These are phyloP conservation scores for Litoditis marina DNA, from an alignment of 2,888 invertebrate species.

Conservation along the genomic window DNA sequence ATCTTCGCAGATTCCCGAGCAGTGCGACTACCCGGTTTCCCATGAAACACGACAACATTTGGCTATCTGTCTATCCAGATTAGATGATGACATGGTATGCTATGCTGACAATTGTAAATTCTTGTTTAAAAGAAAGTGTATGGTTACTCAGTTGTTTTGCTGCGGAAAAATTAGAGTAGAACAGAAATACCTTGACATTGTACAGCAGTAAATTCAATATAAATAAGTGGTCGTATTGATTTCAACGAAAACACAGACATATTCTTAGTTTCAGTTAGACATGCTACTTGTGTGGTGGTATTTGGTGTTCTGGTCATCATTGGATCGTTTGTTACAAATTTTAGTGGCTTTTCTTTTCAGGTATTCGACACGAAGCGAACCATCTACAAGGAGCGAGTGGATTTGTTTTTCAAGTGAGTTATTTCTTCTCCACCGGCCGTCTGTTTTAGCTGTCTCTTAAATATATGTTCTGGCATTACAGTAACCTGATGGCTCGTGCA, in stretches of 20 bases:
- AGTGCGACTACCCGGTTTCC: slow-evolving; percentile 80
- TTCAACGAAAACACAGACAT: too few species aligned
- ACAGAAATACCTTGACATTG: too few species aligned
- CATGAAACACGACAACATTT: slow-evolving; percentile 83
- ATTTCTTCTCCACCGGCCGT: background rate
- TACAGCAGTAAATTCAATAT: too few species aligned
- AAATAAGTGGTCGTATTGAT: too few species aligned
- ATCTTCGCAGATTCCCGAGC: slow-evolving; percentile 87
- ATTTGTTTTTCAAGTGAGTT: slow-evolving; percentile 75
- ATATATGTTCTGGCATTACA: slow-evolving; percentile 25
- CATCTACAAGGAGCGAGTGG: slow-evolving; percentile 75
- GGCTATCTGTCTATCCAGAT: slow-evolving; percentile 81
- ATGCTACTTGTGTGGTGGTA: too few species aligned
- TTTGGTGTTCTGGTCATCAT: too few species aligned
- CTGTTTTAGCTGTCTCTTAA: background rate
- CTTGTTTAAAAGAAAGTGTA: background rate
- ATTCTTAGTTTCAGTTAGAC: too few species aligned
- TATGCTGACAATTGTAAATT: background rate
- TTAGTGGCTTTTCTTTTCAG: background rate
- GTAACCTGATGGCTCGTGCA: slow-evolving; percentile 42
- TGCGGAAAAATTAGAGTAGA: too few species aligned
- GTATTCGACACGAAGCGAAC: slow-evolving; percentile 76
- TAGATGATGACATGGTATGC: slow-evolving; percentile 85
- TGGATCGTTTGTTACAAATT: too few species aligned
- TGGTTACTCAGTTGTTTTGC: background rate